These are phyloP conservation scores for Trochalopteron elliotii DNA, from an alignment of 2,113 vertebrate genomes.

Conservation along the genomic window DNA sequence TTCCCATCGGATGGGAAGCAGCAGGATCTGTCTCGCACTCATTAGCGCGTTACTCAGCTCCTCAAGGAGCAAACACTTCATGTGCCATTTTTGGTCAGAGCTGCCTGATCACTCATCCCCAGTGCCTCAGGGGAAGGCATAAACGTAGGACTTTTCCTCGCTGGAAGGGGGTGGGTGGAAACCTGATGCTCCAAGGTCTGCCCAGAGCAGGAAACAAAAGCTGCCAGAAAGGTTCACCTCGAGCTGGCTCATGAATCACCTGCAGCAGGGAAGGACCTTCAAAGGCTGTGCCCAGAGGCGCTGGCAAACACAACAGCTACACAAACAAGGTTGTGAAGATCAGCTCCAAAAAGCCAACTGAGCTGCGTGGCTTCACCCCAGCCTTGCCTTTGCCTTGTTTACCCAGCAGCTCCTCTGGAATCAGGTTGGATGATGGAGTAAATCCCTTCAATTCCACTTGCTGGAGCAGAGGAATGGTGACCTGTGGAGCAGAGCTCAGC, in stretches of 20 bases:
- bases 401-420: not conserved
- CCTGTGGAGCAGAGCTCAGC: not conserved
- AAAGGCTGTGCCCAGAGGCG: not conserved
- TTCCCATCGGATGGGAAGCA: not conserved
- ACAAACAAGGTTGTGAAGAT: not conserved
- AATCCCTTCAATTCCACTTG: not conserved
- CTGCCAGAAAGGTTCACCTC: not conserved
- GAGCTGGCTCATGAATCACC: not conserved
- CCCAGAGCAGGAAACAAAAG: not conserved
- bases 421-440: not conserved
- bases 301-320: not conserved
- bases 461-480: not conserved
- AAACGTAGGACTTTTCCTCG: rapidly evolving
- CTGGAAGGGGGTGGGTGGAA: not conserved
- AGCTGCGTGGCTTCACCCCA: not conserved
- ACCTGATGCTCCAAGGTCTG: not conserved
- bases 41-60: not conserved
- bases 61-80: not conserved
- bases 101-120: not conserved
- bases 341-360: not conserved
- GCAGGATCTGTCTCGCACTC: not conserved
- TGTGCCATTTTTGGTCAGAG: not conserved
- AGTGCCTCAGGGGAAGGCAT: not conserved
- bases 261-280: not conserved
- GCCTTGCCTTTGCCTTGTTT: not conserved